These are phyloP conservation scores for Lontra canadensis DNA, from an alignment of 2,113 vertebrate species.

Conservation along the genomic window DNA sequence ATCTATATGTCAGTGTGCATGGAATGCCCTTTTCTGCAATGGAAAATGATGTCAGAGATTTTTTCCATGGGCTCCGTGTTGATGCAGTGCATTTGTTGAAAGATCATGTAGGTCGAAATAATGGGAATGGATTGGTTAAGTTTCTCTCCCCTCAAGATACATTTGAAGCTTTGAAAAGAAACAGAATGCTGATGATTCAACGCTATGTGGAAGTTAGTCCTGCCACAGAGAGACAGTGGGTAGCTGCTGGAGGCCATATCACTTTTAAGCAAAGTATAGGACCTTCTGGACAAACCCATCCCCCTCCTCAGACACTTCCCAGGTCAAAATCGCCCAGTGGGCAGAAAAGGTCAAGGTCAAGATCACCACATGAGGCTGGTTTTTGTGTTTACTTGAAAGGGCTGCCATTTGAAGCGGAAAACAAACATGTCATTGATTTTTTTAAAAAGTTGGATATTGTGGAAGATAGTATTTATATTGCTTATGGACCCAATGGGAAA, in stretches of 20 bases:
- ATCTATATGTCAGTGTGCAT: slow-evolving; percentile 94
- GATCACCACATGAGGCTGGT: slow-evolving; percentile 95
- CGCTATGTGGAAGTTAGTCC: slow-evolving; percentile 96
- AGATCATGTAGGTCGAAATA: slow-evolving; percentile 94
- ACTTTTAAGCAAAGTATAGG: slow-evolving; percentile 81
- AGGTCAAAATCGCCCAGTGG: slow-evolving; percentile 87
- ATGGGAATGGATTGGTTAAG: slow-evolving; percentile 95
- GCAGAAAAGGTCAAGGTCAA: slow-evolving; percentile 92
- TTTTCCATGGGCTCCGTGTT: slow-evolving; percentile 94
- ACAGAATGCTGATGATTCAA: slow-evolving; percentile 96
- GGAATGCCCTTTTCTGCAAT: slow-evolving; percentile 95
- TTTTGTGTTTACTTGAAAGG: slow-evolving; percentile 98
- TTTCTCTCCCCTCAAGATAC: slow-evolving; percentile 97
- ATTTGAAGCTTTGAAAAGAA: slow-evolving; percentile 95
- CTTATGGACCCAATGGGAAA: slow-evolving; percentile 96
- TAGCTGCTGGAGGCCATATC: slow-evolving; percentile 88
- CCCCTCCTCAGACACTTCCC: slow-evolving; percentile 84
- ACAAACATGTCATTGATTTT: slow-evolving; percentile 98
- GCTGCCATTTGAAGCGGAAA: slow-evolving; percentile 97
- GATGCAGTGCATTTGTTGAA: slow-evolving; percentile 92
- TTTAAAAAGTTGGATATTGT: slow-evolving; percentile 96
- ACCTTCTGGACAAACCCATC: slow-evolving; percentile 86
- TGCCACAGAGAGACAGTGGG: slow-evolving; percentile 96
- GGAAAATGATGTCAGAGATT: slow-evolving; percentile 95
- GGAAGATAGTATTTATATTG: slow-evolving; percentile 98